Evolutionary conservation across 1,140 invertebrate genomes (phyloP).

Genomic region (Gryon sp.): DNA sequence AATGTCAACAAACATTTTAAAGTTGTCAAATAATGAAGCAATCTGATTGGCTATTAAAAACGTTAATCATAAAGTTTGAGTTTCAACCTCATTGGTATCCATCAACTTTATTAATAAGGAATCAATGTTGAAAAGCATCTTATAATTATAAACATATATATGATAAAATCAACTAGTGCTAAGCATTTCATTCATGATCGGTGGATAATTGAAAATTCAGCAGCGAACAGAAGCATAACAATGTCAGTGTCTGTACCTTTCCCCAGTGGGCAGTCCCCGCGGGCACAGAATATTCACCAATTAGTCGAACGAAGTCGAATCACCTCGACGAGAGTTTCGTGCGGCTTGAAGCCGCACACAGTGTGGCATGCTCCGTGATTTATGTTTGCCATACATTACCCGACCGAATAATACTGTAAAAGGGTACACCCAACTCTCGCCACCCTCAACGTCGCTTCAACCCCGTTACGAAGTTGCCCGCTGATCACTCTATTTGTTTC

Average conservation of each 20-base stretch:
- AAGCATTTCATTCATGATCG: constrained; percentile 23
- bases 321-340: constrained; percentile 71
- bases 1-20: too few species aligned
- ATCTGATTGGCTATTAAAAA: too few species aligned
- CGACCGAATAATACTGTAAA: constrained; percentile 77
- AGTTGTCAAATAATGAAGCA: too few species aligned
- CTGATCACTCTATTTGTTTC: constrained; percentile 78
- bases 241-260: constrained; percentile 46
- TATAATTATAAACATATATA: background rate
- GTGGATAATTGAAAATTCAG: constrained; percentile 54
- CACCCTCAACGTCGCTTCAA: constrained; percentile 52
- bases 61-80: too few species aligned
- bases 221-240: constrained; percentile 44
- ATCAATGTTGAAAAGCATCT: too few species aligned
- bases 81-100: too few species aligned
- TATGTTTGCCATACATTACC: constrained; percentile 79
- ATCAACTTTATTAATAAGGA: too few species aligned
- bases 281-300: constrained; percentile 60
- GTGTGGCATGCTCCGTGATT: constrained; percentile 74
- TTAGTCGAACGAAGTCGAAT: constrained; percentile 73
- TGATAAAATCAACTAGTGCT: background rate
- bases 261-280: constrained; percentile 50
- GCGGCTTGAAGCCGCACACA: constrained; percentile 69
- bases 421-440: constrained; percentile 69
- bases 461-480: constrained; percentile 64